These are phyloP conservation scores for Radopholus similis DNA, from an alignment of 1,140 invertebrate genomes.

Conservation along the genomic window DNA sequence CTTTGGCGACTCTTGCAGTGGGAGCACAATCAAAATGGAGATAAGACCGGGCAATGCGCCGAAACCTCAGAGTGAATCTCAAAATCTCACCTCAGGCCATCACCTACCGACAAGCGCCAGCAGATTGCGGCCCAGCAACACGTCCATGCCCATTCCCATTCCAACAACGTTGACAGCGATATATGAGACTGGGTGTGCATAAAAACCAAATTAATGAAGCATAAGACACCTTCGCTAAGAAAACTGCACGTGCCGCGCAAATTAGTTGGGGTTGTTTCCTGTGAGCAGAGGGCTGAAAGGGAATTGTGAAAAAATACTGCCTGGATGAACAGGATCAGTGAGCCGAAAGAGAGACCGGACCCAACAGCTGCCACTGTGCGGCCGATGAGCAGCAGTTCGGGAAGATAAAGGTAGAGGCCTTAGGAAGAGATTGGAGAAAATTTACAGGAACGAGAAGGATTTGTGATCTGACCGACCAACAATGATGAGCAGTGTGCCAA, in stretches of 20 bases:
- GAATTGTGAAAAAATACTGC: slow-evolving; percentile 7
- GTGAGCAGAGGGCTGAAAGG: slow-evolving; percentile 10
- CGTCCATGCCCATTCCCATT: slow-evolving; percentile 53
- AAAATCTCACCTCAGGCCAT: neutral
- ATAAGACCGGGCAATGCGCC: slow-evolving; percentile 43
- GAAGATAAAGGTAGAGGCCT: slow-evolving; percentile 20
- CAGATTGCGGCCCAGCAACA: slow-evolving; percentile 38
- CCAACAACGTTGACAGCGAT: slow-evolving; percentile 45
- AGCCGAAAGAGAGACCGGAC: slow-evolving; percentile 49
- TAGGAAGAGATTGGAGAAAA: neutral
- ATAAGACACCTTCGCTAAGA: slow-evolving; percentile 15
- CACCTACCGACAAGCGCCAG: slow-evolving; percentile 34
- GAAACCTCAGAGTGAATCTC: slow-evolving; percentile 25
- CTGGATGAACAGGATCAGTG: slow-evolving; percentile 51
- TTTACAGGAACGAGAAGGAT: too few relatives aligned
- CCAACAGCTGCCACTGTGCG: slow-evolving; percentile 36
- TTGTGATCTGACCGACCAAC: slow-evolving; percentile 13
- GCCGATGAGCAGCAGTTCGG: slow-evolving; percentile 45
- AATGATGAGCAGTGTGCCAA: slow-evolving; percentile 19
- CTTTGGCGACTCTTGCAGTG: slow-evolving; percentile 48
- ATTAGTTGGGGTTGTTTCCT: slow-evolving; percentile 50
- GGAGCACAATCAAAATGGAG: slow-evolving; percentile 42
- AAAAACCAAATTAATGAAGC: neutral
- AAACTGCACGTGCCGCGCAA: slow-evolving; percentile 46
- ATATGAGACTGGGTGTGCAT: slow-evolving; percentile 28